phyloP scores from a whole-genome alignment of 2,888 invertebrate species.

The Eristalis pertinax region DNA sequence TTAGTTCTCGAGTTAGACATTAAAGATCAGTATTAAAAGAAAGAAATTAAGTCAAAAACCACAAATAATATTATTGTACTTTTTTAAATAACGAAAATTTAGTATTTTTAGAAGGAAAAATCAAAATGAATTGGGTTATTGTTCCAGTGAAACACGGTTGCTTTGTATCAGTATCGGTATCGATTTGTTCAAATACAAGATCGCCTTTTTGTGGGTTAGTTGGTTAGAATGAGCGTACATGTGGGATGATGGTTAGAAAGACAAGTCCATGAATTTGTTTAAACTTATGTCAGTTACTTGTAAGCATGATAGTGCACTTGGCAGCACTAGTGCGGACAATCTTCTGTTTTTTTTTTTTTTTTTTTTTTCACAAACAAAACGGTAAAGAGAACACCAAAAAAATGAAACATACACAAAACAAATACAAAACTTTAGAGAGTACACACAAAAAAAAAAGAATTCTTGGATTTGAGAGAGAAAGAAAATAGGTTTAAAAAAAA shows the following conservation, averaged over 20 bases:
- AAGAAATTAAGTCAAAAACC: not conserved
- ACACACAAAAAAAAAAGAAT: slow-evolving; percentile 3
- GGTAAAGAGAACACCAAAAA: slow-evolving; percentile 16
- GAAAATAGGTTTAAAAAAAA: slow-evolving; percentile 4
- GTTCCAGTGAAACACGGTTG: not conserved
- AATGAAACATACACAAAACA: slow-evolving; percentile 3
- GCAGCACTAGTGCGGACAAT: slow-evolving; percentile 31
- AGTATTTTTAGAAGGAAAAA: slow-evolving; percentile 32
- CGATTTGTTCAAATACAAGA: not conserved
- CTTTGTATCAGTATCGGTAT: not conserved
- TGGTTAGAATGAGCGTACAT: slow-evolving; percentile 32
- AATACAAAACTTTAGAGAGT: slow-evolving; percentile 17
- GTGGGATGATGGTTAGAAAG: not conserved
- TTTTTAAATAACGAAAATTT: slow-evolving; percentile 43
- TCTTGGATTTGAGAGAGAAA: slow-evolving; percentile 33
- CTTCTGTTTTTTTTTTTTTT: slow-evolving; percentile 3
- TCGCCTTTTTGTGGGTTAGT: not conserved
- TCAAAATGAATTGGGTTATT: slow-evolving; percentile 51
- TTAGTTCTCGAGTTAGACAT: not conserved
- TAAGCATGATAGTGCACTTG: slow-evolving; percentile 19
- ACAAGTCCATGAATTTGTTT: not conserved
- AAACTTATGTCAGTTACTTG: not conserved
- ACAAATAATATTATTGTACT: not conserved
- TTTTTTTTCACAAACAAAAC: slow-evolving; percentile 15
- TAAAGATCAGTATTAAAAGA: not conserved